phyloP scores from a whole-genome alignment of 2,797 vertebrate genomes.

The Lagodon rhomboides region DNA sequence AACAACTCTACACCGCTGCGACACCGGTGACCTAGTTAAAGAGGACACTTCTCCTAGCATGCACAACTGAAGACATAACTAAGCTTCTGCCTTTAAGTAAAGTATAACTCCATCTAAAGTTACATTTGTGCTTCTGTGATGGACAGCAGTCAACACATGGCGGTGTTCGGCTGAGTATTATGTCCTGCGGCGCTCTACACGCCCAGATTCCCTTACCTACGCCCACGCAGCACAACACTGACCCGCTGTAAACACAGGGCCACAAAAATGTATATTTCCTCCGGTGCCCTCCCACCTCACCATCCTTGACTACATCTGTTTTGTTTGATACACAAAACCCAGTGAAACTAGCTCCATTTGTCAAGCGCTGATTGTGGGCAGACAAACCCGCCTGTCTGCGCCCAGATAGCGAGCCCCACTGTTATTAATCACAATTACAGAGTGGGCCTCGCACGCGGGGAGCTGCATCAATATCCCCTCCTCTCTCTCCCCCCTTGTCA shows the following conservation, averaged over 20 bases:
- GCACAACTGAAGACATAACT: constrained; percentile 8
- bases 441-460: constrained; percentile 87
- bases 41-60: constrained; percentile 61
- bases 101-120: not conserved
- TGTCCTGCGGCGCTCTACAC: constrained; percentile 33
- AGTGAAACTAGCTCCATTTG: constrained; percentile 96
- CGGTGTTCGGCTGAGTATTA: constrained; percentile 27
- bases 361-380: constrained; percentile 97
- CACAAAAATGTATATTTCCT: constrained; percentile 91
- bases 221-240: constrained; percentile 61
- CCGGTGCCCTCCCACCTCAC: constrained; percentile 87
- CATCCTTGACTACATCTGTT: constrained; percentile 98
- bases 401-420: constrained; percentile 93
- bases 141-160: constrained; percentile 15
- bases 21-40: constrained; percentile 76
- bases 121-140: not conserved
- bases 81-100: not conserved
- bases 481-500: constrained; percentile 49
- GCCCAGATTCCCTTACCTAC: constrained; percentile 46
- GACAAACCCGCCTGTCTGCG: constrained; percentile 96
- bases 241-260: constrained; percentile 86
- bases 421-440: constrained; percentile 99
- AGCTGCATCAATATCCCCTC: constrained; percentile 89
- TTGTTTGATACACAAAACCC: constrained; percentile 95
- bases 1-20: constrained; percentile 61